These are phyloP conservation scores for Erinaceus europaeus DNA, from an alignment of 2,113 vertebrate species.

Conservation along the genomic window DNA sequence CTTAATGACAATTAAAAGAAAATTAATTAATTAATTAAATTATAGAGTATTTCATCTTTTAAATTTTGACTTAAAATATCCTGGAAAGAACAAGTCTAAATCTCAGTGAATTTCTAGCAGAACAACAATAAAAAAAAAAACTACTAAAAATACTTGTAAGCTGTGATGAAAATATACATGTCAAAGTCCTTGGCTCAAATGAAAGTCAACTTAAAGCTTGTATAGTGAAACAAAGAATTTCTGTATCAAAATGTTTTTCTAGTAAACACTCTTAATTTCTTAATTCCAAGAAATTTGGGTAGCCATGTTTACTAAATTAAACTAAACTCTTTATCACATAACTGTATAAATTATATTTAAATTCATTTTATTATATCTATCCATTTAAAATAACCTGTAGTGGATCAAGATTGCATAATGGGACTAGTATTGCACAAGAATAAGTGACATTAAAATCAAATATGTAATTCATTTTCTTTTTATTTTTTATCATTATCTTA, in stretches of 20 bases:
- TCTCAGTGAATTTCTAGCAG: background rate
- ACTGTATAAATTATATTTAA: background rate
- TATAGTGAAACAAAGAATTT: background rate
- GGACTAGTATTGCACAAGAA: background rate
- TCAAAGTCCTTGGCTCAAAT: background rate
- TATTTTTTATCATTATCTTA: too few species aligned
- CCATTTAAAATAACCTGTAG: background rate
- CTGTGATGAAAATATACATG: conserved; percentile 9
- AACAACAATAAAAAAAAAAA: too few species aligned
- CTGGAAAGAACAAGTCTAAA: conserved; percentile 2
- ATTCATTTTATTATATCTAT: background rate
- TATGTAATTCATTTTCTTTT: background rate
- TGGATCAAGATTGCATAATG: background rate
- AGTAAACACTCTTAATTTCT: background rate
- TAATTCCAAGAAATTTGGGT: background rate
- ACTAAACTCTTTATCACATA: too few species aligned
- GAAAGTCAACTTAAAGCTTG: background rate
- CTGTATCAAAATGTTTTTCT: background rate
- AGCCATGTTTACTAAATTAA: background rate
- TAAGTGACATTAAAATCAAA: background rate
- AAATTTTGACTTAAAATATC: conserved; percentile 23
- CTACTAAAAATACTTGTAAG: conserved; percentile 52
- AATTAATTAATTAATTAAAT: too few species aligned
- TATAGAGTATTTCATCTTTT: conserved; percentile 3
- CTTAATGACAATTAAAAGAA: too few species aligned